phyloP scores from a whole-genome alignment of 2,113 vertebrate genomes.

The Corvus hawaiiensis region DNA sequence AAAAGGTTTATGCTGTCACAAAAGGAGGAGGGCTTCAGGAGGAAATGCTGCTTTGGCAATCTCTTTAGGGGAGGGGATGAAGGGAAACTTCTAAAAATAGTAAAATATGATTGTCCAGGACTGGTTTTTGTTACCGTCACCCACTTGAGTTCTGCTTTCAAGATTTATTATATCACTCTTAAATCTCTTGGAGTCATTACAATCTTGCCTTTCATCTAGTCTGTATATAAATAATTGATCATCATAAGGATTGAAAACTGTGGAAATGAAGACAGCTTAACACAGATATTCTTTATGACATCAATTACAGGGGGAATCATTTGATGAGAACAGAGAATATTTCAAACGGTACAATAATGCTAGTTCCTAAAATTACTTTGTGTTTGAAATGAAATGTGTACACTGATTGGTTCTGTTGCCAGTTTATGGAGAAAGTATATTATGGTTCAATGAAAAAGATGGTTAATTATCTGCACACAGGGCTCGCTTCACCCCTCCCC shows the following conservation, averaged over 20 bases:
- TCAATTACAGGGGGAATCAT: slow-evolving; percentile 76
- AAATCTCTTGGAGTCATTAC: slow-evolving; percentile 69
- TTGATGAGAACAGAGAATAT: slow-evolving; percentile 76
- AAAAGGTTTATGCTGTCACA: background rate
- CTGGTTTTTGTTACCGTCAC: slow-evolving; percentile 63
- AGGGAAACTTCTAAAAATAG: slow-evolving; percentile 37
- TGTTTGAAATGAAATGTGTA: slow-evolving; percentile 70
- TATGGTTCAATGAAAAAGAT: slow-evolving; percentile 58
- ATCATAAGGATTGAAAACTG: slow-evolving; percentile 71
- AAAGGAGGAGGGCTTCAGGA: background rate
- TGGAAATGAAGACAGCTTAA: slow-evolving; percentile 75
- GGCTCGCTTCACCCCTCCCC: background rate
- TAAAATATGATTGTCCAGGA: slow-evolving; percentile 3
- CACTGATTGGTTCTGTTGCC: slow-evolving; percentile 52
- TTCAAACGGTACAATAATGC: slow-evolving; percentile 74
- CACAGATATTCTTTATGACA: slow-evolving; percentile 80
- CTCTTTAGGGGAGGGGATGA: background rate
- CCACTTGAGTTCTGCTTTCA: slow-evolving; percentile 56
- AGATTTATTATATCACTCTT: slow-evolving; percentile 70
- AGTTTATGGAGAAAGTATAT: slow-evolving; percentile 60
- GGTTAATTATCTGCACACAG: slow-evolving; percentile 56
- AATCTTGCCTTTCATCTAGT: slow-evolving; percentile 69
- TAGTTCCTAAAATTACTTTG: slow-evolving; percentile 69
- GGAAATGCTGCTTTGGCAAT: background rate
- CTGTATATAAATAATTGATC: slow-evolving; percentile 80